phyloP scores from a whole-genome alignment of 2,113 vertebrate species.

The Acrocephalus arundinaceus region DNA sequence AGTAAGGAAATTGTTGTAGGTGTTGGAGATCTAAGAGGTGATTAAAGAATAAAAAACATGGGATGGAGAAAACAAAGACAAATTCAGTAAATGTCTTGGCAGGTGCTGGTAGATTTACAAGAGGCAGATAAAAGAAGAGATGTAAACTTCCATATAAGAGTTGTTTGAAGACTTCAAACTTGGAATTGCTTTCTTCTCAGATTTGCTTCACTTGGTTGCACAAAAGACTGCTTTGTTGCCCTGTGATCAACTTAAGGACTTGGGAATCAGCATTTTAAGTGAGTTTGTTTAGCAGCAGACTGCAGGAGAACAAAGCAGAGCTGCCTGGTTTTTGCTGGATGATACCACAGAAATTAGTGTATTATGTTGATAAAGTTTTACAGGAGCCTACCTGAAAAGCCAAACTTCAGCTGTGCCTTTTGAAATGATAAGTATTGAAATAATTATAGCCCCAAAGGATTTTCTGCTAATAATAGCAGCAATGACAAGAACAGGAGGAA shows the following conservation, averaged over 20 bases:
- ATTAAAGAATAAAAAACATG: background rate
- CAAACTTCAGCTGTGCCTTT: background rate
- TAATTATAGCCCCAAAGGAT: background rate
- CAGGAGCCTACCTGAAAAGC: background rate
- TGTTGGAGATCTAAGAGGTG: background rate
- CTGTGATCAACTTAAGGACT: background rate
- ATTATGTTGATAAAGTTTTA: conserved; percentile 13
- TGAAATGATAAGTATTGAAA: background rate
- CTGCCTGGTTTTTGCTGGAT: background rate
- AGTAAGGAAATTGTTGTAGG: background rate
- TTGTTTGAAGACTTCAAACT: background rate
- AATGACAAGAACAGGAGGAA: background rate
- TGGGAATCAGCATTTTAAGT: background rate
- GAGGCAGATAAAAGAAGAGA: background rate
- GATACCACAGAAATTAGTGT: background rate
- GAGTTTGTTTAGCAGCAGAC: conserved; percentile 1
- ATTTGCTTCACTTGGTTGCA: background rate
- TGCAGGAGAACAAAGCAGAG: conserved; percentile 16
- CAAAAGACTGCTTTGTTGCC: background rate
- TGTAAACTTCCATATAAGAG: background rate
- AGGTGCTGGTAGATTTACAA: background rate
- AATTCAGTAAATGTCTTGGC: background rate
- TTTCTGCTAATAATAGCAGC: background rate
- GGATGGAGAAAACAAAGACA: background rate
- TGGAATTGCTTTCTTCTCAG: background rate